These are phyloP conservation scores for Liodrosophila aerea DNA, from an alignment of 2,888 invertebrate species.

Conservation along the genomic window DNA sequence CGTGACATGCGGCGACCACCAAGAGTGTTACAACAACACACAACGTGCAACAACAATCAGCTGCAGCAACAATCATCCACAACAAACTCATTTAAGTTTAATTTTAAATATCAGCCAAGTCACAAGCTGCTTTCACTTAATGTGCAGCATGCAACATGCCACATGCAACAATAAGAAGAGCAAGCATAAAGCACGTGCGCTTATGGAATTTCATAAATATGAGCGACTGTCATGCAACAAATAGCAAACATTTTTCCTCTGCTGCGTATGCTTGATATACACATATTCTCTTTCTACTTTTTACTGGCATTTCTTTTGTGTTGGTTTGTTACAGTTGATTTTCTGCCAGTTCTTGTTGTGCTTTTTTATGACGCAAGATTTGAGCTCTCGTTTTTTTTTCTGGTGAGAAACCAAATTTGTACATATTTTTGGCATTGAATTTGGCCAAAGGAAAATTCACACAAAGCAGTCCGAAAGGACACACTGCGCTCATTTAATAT, in stretches of 20 bases:
- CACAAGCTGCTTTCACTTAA: slow-evolving; percentile 58
- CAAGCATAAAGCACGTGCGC: slow-evolving; percentile 14
- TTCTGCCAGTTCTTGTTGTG: slow-evolving; percentile 18
- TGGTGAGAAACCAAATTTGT: slow-evolving; percentile 46
- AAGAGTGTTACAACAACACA: slow-evolving; percentile 44
- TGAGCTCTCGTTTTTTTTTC: slow-evolving; percentile 23
- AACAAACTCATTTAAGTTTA: slow-evolving; percentile 68
- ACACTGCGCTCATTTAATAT: slow-evolving; percentile 2
- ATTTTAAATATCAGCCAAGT: slow-evolving; percentile 66
- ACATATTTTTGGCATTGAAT: slow-evolving; percentile 76
- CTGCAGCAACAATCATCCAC: slow-evolving; percentile 11
- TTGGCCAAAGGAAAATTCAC: slow-evolving; percentile 23
- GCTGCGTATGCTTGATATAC: slow-evolving; percentile 68
- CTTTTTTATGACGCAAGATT: slow-evolving; percentile 9
- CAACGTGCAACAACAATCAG: slow-evolving; percentile 29
- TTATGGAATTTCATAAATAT: slow-evolving; percentile 30
- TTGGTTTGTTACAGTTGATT: slow-evolving; percentile 41
- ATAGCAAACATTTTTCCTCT: not conserved
- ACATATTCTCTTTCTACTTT: slow-evolving; percentile 7
- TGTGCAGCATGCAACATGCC: slow-evolving; percentile 49
- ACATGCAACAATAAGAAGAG: slow-evolving; percentile 12
- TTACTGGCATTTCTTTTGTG: slow-evolving; percentile 22
- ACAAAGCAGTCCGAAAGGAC: slow-evolving; percentile 21
- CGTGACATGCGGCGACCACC: slow-evolving; percentile 74
- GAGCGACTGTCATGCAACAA: slow-evolving; percentile 1